phyloP scores from a whole-genome alignment of 2,888 invertebrate species.

The Monopis laevigella region DNA sequence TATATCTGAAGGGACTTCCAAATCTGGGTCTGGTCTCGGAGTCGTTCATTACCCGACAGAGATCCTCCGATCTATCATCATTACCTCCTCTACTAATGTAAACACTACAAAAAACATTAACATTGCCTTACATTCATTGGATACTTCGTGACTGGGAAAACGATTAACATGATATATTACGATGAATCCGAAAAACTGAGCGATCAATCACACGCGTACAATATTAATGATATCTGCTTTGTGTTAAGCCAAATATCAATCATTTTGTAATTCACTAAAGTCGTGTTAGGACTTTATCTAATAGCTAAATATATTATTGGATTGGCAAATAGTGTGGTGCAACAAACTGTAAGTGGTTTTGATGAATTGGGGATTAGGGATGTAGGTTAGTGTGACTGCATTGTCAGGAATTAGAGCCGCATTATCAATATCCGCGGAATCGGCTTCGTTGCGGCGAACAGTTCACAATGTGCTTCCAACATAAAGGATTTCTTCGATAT shows the following conservation, averaged over 20 bases:
- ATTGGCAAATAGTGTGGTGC: conserved; percentile 6
- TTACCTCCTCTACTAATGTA: conserved; percentile 9
- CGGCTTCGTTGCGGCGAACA: no score
- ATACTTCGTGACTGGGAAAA: conserved; percentile 16
- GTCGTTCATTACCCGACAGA: neutral
- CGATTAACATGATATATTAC: conserved; percentile 28
- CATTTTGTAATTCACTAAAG: conserved; percentile 31
- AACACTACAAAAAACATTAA: conserved; percentile 12
- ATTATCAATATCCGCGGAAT: no score
- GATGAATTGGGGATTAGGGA: conserved; percentile 7
- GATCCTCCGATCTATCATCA: conserved; percentile 10
- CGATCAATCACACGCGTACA: conserved; percentile 46
- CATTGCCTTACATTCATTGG: conserved; percentile 3
- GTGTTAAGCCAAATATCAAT: conserved; percentile 41
- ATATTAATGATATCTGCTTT: conserved; percentile 50
- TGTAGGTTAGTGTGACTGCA: neutral
- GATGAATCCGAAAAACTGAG: conserved; percentile 28
- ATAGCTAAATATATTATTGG: conserved; percentile 6
- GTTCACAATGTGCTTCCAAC: no score
- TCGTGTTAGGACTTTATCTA: conserved; percentile 20
- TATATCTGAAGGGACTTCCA: no score
- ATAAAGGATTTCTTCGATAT: no score
- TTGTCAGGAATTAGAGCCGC: no score
- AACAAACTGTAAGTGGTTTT: neutral
- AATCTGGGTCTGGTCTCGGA: no score